These are phyloP conservation scores for Bos javanicus DNA, from an alignment of 2,113 vertebrate species.

Conservation along the genomic window DNA sequence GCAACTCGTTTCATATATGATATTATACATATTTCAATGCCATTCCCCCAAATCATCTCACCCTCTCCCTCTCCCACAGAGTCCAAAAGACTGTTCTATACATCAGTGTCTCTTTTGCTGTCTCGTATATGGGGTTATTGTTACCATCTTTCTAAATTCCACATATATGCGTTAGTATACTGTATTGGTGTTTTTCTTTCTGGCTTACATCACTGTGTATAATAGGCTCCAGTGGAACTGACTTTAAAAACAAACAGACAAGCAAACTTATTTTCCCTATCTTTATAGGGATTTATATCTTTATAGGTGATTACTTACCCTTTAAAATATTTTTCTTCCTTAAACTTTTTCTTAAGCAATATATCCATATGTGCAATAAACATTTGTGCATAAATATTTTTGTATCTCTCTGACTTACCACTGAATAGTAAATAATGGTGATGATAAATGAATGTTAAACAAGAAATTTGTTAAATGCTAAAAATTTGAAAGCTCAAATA, in stretches of 20 bases:
- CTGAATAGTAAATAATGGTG: not conserved
- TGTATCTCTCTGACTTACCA: not conserved
- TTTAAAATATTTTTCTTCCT: not conserved
- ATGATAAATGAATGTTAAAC: not conserved
- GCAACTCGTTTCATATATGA: too few species aligned
- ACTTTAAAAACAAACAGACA: not conserved
- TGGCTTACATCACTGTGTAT: too few species aligned
- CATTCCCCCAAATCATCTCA: too few species aligned
- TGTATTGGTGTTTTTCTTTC: too few species aligned
- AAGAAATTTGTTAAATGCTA: not conserved
- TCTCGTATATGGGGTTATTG: too few species aligned
- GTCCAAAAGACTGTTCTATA: too few species aligned
- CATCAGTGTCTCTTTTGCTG: too few species aligned
- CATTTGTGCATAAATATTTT: not conserved
- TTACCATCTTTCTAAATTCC: too few species aligned
- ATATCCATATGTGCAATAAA: not conserved
- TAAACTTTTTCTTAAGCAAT: not conserved
- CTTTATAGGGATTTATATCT: not conserved
- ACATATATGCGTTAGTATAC: too few species aligned
- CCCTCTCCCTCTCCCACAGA: too few species aligned
- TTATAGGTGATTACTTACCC: not conserved
- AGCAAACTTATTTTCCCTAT: not conserved
- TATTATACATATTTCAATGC: too few species aligned
- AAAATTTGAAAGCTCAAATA: not conserved
- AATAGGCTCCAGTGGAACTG: not conserved